These are phyloP conservation scores for Syncerus caffer DNA, from an alignment of 2,797 vertebrate genomes.

Conservation along the genomic window DNA sequence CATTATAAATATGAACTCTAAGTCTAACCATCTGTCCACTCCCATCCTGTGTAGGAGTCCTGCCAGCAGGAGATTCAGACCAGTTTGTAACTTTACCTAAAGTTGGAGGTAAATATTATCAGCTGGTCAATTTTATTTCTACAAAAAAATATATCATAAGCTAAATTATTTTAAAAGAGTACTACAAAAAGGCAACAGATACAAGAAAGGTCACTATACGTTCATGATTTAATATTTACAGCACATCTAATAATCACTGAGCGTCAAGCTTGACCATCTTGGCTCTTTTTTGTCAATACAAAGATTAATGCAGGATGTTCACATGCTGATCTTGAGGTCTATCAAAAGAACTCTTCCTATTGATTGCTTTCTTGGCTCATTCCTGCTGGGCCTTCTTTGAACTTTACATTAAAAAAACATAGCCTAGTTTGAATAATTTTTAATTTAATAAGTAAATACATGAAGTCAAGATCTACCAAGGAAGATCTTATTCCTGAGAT, in stretches of 20 bases:
- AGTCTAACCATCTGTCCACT: not conserved
- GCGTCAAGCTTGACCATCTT: not conserved
- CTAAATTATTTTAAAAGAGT: not conserved
- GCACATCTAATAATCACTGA: not conserved
- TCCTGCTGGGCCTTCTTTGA: not conserved
- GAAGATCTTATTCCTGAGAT: not conserved
- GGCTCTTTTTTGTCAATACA: not conserved
- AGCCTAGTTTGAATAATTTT: not conserved
- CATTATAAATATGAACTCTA: not conserved
- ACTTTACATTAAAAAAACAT: not conserved
- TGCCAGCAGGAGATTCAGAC: not conserved
- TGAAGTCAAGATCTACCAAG: not conserved
- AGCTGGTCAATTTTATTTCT: not conserved
- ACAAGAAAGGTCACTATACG: not conserved
- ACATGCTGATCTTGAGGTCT: not conserved
- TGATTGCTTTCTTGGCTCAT: not conserved
- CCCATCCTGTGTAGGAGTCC: not conserved
- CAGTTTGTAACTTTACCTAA: not conserved
- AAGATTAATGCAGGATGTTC: not conserved
- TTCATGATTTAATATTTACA: not conserved
- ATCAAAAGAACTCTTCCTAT: not conserved
- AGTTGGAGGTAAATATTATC: not conserved
- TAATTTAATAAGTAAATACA: conserved; percentile 15
- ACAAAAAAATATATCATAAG: not conserved
- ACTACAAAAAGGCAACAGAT: not conserved